Evolutionary conservation across 2,797 vertebrate genomes (phyloP).

Genomic region (Microctenopoma stevenorrisi): DNA sequence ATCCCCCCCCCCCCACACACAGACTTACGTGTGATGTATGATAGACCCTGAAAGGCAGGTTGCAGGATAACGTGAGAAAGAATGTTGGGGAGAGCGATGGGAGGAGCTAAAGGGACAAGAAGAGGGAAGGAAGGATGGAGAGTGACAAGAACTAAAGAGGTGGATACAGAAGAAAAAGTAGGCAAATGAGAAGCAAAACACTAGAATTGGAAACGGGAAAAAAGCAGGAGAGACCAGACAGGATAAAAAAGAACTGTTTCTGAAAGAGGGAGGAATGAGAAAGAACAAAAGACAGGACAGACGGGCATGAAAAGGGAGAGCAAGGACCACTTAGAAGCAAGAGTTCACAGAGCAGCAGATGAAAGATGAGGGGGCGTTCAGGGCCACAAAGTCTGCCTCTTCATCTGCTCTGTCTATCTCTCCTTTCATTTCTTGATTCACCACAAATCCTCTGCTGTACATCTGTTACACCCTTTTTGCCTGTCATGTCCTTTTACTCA

Average conservation of each 20-base stretch:
- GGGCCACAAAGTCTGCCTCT: constrained; percentile 9
- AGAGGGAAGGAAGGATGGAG: not conserved
- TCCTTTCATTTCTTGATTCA: constrained; percentile 7
- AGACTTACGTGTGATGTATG: constrained; percentile 8
- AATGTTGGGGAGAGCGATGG: not conserved
- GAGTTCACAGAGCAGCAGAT: constrained; percentile 34
- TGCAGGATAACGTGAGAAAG: constrained; percentile 10
- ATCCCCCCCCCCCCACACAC: constrained; percentile 4
- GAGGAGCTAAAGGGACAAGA: not conserved
- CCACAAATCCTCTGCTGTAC: constrained; percentile 8
- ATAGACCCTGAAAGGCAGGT: constrained; percentile 37
- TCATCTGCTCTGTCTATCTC: not conserved
- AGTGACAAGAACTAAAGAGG: not conserved
- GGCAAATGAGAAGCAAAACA: not conserved
- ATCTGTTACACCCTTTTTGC: not conserved
- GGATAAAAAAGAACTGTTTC: not conserved
- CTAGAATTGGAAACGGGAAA: not conserved
- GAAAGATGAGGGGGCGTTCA: constrained; percentile 12
- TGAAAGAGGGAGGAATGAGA: not conserved
- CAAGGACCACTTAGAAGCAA: not conserved
- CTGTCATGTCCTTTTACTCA: not conserved
- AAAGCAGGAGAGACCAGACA: not conserved
- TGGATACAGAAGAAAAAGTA: not conserved
- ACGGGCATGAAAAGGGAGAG: not conserved
- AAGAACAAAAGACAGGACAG: no score